Evolutionary conservation across 2,888 invertebrate genomes (phyloP), one percentile per base, ranked within the genome.

Genomic region (Proisotoma minuta): DNA sequence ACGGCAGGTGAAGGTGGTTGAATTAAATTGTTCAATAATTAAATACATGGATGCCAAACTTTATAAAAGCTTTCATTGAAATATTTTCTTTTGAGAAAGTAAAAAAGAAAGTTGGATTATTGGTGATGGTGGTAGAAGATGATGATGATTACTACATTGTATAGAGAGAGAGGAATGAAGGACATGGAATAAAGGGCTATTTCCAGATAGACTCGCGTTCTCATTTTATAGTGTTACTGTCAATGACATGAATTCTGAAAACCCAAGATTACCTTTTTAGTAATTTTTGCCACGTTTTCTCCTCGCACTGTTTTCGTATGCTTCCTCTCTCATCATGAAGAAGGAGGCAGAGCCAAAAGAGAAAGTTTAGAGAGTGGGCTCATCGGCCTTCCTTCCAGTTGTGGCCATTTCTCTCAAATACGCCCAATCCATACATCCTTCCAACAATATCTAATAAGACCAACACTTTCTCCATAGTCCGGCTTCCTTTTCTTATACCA

Each of bases 161-260:
- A 10, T 34, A 34, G 34, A 48, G 29, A 50, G 47, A 23, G 15
- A 54, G 39, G n/a, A n/a, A n/a, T n/a, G n/a, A 15, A 29, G n/a
- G 3, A 27, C n/a, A 26, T 20, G 24, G 23, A 50, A 58, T 20
- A 54, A 54, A 54, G 54, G 54, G 39, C 40, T 39, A 39, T 54
- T 54, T 28, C 23, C 39, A 49, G 23, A 58, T 58, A 48, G 49
- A 49, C 48, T 59, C 65, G 63, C 69, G 71, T 69, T 68, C 68
- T 56, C 68, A 68, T 72, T 72, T 70, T 72, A 72, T 70, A 68
- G 68, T 68, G 62, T 63, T 65, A 67, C 67, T 66, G 70, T 71
- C 73, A 73, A 75, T 73, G 75, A 75, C 75, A 74, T 72, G 75
- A 75, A 75, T 75, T 74, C 73, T 73, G 70, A 74, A 73, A 74